Evolutionary conservation across 2,888 invertebrate species (phyloP).

Genomic region (Drosophila borealis): DNA sequence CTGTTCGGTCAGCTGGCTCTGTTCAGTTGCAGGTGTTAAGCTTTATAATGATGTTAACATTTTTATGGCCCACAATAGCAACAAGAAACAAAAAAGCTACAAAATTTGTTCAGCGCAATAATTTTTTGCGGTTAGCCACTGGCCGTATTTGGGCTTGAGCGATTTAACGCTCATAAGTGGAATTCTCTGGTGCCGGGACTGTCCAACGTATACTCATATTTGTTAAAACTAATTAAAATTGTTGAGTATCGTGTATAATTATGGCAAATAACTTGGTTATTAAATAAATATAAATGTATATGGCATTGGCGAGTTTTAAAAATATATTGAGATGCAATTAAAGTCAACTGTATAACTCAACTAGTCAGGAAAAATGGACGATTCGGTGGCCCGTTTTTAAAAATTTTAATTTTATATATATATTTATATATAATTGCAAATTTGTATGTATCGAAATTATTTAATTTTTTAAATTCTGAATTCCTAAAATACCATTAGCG

Average conservation of each 20-base stretch:
- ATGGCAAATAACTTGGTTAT: constrained; percentile 42
- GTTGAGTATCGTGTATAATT: constrained; percentile 44
- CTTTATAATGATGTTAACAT: constrained; percentile 78
- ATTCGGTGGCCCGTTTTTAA: not conserved
- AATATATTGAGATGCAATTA: not conserved
- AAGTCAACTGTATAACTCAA: not conserved
- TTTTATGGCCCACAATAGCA: constrained; percentile 71
- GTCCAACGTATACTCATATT: constrained; percentile 24
- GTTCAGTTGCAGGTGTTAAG: constrained; percentile 72
- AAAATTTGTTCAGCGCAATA: constrained; percentile 71
- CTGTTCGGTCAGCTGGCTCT: constrained; percentile 34
- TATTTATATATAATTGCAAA: no score
- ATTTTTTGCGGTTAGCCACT: constrained; percentile 48
- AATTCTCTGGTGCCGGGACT: constrained; percentile 30
- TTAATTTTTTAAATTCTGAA: no score
- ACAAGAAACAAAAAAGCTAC: constrained; percentile 68
- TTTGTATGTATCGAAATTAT: no score
- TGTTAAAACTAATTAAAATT: constrained; percentile 64
- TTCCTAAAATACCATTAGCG: no score
- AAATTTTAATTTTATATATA: no score
- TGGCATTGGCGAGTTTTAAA: not conserved
- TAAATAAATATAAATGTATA: constrained; percentile 30
- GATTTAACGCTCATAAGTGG: constrained; percentile 41
- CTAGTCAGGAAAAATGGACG: not conserved
- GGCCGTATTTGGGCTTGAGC: constrained; percentile 55